A percentile compares a stretch with the other conserved stretches of the same genome.
These are phyloP conservation scores for Axinella damicornis DNA, from an alignment of 37 sponge, comb jelly and placozoan genomes.

Conservation along the genomic window DNA sequence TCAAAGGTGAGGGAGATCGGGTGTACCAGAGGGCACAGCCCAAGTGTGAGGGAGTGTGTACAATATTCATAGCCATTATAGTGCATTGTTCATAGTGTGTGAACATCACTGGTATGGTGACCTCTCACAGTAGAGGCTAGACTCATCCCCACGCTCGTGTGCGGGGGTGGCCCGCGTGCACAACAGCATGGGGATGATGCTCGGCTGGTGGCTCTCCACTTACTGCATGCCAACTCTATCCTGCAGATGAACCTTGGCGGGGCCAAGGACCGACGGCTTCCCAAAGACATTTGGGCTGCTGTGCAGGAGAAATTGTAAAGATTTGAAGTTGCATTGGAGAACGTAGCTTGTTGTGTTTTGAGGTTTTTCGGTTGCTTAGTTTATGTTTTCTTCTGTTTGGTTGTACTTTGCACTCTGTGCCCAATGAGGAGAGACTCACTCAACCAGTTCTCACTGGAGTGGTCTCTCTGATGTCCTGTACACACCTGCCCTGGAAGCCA, in stretches of 20 bases:
- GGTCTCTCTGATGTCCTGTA: conserved; percentile 29
- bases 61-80: no score
- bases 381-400: background rate
- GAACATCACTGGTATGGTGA: no score
- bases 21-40: no score
- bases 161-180: no score
- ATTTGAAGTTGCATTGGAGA: conserved; percentile 22
- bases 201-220: no score
- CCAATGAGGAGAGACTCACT: conserved; percentile 29
- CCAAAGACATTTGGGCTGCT: conserved; percentile 71
- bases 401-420: conserved; percentile 23
- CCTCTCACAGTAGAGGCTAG: no score
- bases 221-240: no score
- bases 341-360: background rate
- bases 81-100: no score
- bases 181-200: no score
- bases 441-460: conserved; percentile 55
- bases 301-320: conserved; percentile 54
- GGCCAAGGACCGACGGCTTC: conserved; percentile 72
- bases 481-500: background rate
- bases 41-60: no score
- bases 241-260: conserved; percentile 87
- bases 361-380: background rate
- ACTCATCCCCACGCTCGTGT: no score
- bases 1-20: no score